These are phyloP conservation scores for Scartelaos histophorus DNA, from an alignment of 2,113 vertebrate species.

Conservation along the genomic window DNA sequence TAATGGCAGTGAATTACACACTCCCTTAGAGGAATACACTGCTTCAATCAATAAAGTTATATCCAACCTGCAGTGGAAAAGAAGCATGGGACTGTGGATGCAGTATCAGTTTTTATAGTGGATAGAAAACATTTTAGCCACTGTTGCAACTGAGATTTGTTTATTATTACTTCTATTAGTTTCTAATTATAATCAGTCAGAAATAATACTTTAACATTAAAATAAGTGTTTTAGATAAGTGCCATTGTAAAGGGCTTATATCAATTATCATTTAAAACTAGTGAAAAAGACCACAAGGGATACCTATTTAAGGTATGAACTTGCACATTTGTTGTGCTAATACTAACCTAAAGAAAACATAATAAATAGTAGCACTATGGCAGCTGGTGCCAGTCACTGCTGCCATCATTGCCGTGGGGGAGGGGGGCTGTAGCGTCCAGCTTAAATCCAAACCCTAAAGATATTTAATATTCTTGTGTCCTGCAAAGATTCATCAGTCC, in stretches of 20 bases:
- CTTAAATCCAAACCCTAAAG: conserved; percentile 34
- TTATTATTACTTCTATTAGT: not conserved
- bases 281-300: not conserved
- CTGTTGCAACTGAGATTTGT: not conserved
- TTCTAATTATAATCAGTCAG: not conserved
- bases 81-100: conserved; percentile 21
- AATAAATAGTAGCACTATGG: conserved; percentile 36
- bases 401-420: conserved; percentile 59
- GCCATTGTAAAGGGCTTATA: not conserved
- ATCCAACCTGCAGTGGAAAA: conserved; percentile 12
- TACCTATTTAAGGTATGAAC: not conserved
- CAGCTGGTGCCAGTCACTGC: conserved; percentile 56
- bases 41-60: conserved; percentile 32
- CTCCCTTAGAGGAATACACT: not conserved
- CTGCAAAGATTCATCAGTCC: conserved; percentile 46
- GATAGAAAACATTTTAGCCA: not conserved
- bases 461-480: conserved; percentile 57
- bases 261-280: not conserved
- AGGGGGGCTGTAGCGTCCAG: conserved; percentile 60
- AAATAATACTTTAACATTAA: not conserved
- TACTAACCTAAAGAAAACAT: conserved; percentile 12
- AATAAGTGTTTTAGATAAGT: not conserved
- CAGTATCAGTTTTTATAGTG: not conserved
- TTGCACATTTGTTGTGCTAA: not conserved
- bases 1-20: conserved; percentile 11